Conservation (phyloP, 2,888 invertebrate species). For the Siphonodentalium dalli region DNA sequence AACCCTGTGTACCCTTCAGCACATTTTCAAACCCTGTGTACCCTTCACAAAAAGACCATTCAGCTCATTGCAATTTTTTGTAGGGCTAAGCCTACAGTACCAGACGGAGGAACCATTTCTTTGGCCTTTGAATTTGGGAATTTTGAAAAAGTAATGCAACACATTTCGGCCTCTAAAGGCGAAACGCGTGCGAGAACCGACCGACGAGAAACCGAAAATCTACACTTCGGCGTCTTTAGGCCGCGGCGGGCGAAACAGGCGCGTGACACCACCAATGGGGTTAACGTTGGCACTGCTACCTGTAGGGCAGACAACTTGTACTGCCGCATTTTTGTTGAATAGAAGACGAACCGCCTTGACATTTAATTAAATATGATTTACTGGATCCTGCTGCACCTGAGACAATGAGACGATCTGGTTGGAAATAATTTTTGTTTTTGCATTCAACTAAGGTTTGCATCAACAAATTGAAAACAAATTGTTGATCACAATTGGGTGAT, state of each 20-base stretch:
- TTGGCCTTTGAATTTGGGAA: slow-evolving; percentile 22
- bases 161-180: no score
- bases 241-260: no score
- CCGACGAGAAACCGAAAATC: no score
- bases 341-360: slow-evolving; percentile 20
- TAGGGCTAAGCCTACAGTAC: slow-evolving; percentile 20
- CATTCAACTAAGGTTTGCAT: slow-evolving; percentile 20
- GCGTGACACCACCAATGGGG: slow-evolving; percentile 28
- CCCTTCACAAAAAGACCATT: no score
- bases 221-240: no score
- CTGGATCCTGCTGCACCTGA: slow-evolving; percentile 33
- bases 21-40: no score
- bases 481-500: slow-evolving; percentile 29
- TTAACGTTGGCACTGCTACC: slow-evolving; percentile 37
- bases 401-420: slow-evolving; percentile 25
- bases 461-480: slow-evolving; percentile 30
- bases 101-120: slow-evolving; percentile 31
- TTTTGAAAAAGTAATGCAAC: slow-evolving; percentile 32
- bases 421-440: slow-evolving; percentile 3
- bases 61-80: slow-evolving; percentile 23
- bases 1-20: no score
- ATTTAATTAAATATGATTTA: slow-evolving; percentile 31
- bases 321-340: slow-evolving; percentile 23
- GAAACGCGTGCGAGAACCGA: no score
- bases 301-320: slow-evolving; percentile 34